These are phyloP conservation scores for Rhynchonycteris naso DNA, from an alignment of 2,797 vertebrate species.

Conservation along the genomic window DNA sequence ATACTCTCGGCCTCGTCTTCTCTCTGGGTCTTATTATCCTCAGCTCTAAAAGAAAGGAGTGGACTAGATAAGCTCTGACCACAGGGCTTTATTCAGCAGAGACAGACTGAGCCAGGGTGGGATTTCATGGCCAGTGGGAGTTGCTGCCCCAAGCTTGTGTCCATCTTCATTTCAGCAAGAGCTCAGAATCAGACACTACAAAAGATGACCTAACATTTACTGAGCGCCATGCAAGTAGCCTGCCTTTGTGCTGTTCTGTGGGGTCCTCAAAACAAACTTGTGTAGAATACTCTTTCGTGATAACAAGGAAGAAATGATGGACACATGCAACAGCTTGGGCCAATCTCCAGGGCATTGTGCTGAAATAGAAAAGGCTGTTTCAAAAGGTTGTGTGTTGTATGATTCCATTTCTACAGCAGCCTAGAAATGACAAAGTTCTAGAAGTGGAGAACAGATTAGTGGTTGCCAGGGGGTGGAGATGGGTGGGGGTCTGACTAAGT, in stretches of 20 bases:
- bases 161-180: neutral
- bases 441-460: neutral
- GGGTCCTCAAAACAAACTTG: neutral
- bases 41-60: neutral
- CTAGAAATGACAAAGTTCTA: neutral
- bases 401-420: neutral
- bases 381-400: neutral
- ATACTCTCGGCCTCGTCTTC: neutral
- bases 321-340: neutral
- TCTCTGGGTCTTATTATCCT: neutral
- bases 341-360: neutral
- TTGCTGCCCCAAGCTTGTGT: neutral
- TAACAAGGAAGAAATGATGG: neutral
- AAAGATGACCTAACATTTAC: neutral
- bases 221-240: neutral
- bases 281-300: neutral
- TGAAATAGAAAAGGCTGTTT: neutral
- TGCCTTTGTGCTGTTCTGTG: neutral
- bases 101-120: fast-evolving
- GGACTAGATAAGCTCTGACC: neutral
- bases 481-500: neutral
- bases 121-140: neutral
- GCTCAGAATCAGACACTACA: neutral
- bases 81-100: neutral
- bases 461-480: neutral